Evolutionary conservation across 1,140 invertebrate species (phyloP).

Genomic region (Drosophila takahashii): DNA sequence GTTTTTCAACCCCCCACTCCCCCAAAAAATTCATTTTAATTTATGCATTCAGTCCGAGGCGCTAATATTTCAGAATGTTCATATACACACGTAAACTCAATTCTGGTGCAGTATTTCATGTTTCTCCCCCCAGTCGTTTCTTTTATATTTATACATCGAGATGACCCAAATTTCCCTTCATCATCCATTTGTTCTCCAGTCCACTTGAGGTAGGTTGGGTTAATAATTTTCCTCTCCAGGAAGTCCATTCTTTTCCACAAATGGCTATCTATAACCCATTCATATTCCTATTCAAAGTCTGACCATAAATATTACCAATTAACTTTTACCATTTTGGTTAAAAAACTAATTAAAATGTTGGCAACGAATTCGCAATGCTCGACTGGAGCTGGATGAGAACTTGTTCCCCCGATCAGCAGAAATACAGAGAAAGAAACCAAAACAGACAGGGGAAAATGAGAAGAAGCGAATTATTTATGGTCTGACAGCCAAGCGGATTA

Average conservation of each 20-base stretch:
- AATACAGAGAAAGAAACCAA: constrained; percentile 36
- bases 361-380: constrained; percentile 40
- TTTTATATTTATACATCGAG: constrained; percentile 36
- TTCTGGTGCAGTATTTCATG: constrained; percentile 33
- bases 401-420: constrained; percentile 40
- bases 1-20: neutral
- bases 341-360: constrained; percentile 69
- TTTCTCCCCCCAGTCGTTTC: neutral
- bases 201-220: constrained; percentile 57
- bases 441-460: constrained; percentile 19
- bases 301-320: constrained; percentile 46
- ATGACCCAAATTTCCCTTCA: constrained; percentile 42
- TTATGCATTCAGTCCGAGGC: constrained; percentile 49
- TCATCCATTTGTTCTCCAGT: constrained; percentile 9
- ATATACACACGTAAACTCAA: constrained; percentile 4
- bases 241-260: constrained; percentile 29
- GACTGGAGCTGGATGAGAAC: constrained; percentile 42
- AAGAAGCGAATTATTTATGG: constrained; percentile 54
- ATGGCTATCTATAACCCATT: constrained; percentile 35
- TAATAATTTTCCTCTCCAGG: constrained; percentile 20
- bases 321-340: constrained; percentile 52
- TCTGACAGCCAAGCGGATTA: constrained; percentile 71
- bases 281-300: constrained; percentile 32
- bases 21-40: constrained; percentile 24
- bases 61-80: constrained; percentile 34